phyloP scores from a whole-genome alignment of 2,113 vertebrate species.

The Centropristis striata region DNA sequence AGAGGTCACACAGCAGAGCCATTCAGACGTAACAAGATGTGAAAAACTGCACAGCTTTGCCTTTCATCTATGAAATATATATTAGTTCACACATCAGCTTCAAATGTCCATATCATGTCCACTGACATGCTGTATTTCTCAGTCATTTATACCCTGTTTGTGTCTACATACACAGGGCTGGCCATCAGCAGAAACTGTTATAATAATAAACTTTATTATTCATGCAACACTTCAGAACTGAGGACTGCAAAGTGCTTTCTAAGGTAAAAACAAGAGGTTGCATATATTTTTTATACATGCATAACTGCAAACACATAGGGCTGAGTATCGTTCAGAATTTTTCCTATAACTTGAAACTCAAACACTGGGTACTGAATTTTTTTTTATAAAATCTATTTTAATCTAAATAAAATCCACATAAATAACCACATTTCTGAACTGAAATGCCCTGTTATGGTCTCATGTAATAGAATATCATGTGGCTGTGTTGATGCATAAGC shows the following conservation, averaged over 20 bases:
- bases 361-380: too few relatives aligned
- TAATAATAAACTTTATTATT: not conserved
- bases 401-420: too few relatives aligned
- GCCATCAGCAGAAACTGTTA: not conserved
- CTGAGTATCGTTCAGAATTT: too few relatives aligned
- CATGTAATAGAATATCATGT: not conserved
- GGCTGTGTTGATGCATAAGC: not conserved
- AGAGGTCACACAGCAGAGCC: not conserved
- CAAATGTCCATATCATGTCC: not conserved
- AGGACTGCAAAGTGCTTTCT: too few relatives aligned
- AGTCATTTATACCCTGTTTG: not conserved
- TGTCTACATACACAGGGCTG: not conserved
- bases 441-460: not conserved
- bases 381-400: too few relatives aligned
- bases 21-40: not conserved
- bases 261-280: too few relatives aligned
- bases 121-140: not conserved
- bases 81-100: not conserved
- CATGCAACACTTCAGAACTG: not conserved
- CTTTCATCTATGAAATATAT: slow-evolving; percentile 16
- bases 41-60: not conserved
- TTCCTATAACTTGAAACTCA: too few relatives aligned
- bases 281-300: too few relatives aligned
- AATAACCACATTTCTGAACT: too few relatives aligned
- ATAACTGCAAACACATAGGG: too few relatives aligned